phyloP scores from a whole-genome alignment of 2,113 vertebrate species.

The Mormoops blainvillei region DNA sequence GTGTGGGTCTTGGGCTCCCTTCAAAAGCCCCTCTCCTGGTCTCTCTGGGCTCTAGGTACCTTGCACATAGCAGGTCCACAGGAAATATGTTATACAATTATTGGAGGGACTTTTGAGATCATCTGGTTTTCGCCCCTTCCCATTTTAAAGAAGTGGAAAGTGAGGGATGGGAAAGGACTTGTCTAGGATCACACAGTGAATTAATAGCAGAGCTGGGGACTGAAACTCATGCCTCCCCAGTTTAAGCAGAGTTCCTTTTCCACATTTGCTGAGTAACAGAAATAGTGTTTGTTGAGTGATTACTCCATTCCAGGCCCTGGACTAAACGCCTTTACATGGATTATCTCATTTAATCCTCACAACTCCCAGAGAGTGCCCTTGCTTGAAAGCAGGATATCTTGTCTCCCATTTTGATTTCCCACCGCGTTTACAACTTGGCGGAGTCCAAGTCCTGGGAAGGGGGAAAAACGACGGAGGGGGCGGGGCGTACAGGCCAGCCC shows the following conservation, averaged over 20 bases:
- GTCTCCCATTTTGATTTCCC: not conserved
- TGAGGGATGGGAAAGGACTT: not conserved
- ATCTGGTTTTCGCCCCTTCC: not conserved
- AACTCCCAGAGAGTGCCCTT: not conserved
- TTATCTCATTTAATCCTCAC: constrained; percentile 30
- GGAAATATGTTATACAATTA: not conserved
- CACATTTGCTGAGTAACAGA: not conserved
- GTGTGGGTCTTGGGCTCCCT: not conserved
- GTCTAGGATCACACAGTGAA: not conserved
- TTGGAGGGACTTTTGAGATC: not conserved
- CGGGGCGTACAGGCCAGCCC: rapidly evolving
- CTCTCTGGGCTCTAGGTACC: not conserved
- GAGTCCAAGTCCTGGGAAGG: not conserved
- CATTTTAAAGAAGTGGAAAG: constrained; percentile 23
- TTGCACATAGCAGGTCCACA: not conserved
- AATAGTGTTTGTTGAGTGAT: constrained; percentile 23
- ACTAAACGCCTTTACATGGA: constrained; percentile 31
- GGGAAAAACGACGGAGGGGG: not conserved
- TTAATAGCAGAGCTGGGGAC: not conserved
- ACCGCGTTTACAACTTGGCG: not conserved
- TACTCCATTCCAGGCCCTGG: not conserved
- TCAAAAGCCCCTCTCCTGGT: not conserved
- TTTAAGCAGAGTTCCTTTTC: not conserved
- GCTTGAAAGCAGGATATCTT: not conserved
- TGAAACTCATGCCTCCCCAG: not conserved